Conservation (phyloP, 2,113 vertebrate genomes). For the Columba janthina region DNA sequence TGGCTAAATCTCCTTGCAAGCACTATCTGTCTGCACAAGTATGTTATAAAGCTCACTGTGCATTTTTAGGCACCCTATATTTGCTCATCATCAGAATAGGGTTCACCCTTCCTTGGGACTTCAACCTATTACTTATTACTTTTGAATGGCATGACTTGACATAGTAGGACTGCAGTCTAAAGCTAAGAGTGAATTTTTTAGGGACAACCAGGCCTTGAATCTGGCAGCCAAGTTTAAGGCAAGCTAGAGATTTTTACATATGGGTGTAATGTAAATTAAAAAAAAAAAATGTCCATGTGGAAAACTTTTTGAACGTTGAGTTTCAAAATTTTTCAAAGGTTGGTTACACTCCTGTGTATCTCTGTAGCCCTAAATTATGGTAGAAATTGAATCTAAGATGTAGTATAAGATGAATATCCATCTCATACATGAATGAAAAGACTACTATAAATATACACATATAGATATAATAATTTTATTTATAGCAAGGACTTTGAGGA, state of each 20-base stretch:
- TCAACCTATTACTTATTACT: background rate
- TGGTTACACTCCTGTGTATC: background rate
- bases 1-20: background rate
- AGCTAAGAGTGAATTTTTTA: background rate
- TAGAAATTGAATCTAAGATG: background rate
- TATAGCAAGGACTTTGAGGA: background rate
- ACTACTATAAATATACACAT: background rate
- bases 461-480: background rate
- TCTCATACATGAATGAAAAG: background rate
- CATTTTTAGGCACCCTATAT: background rate
- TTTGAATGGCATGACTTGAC: background rate
- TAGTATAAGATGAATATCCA: background rate
- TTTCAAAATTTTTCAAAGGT: background rate
- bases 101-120: background rate
- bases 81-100: background rate
- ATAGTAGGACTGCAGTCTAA: background rate
- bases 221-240: background rate
- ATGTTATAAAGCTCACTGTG: background rate
- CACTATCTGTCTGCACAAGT: background rate
- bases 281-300: fast-evolving
- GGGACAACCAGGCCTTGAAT: background rate
- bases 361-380: background rate
- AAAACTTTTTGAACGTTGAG: background rate
- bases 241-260: background rate
- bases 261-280: background rate